Percentiles rank a stretch among this genome's conserved stretches.
phyloP scores from a whole-genome alignment of 2,113 vertebrate species.

The Prionailurus bengalensis region DNA sequence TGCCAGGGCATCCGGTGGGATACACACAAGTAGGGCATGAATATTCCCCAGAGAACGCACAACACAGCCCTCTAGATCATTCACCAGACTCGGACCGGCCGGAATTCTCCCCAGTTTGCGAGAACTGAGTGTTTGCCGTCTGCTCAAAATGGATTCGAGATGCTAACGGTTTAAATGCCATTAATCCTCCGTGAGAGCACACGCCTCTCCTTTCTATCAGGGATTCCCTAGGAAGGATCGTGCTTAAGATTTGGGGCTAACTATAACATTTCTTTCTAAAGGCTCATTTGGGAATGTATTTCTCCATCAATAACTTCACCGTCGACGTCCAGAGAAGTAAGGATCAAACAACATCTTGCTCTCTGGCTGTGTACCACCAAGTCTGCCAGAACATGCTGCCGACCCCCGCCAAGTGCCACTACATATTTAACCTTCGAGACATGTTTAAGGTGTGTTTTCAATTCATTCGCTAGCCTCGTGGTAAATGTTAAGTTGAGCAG shows the following conservation, averaged over 20 bases:
- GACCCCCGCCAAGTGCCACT: slow-evolving; percentile 85
- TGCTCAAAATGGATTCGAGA: background rate
- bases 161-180: background rate
- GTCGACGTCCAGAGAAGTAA: slow-evolving; percentile 79
- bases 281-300: slow-evolving; percentile 79
- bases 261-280: slow-evolving; percentile 58
- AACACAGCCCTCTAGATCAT: background rate
- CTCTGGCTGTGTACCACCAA: slow-evolving; percentile 79
- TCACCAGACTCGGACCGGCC: background rate
- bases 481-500: background rate
- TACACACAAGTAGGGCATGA: background rate
- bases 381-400: slow-evolving; percentile 78
- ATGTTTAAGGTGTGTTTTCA: slow-evolving; percentile 80
- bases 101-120: background rate
- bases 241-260: background rate
- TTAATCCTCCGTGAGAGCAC: background rate
- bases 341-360: slow-evolving; percentile 64
- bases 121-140: background rate
- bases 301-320: slow-evolving; percentile 78
- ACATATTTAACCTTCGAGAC: slow-evolving; percentile 84
- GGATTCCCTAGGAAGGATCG: background rate
- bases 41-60: background rate
- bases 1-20: background rate
- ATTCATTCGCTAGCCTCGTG: background rate
- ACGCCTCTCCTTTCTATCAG: background rate